Conservation (phyloP, 2,888 invertebrate species). For the Chloromyia formosa region DNA sequence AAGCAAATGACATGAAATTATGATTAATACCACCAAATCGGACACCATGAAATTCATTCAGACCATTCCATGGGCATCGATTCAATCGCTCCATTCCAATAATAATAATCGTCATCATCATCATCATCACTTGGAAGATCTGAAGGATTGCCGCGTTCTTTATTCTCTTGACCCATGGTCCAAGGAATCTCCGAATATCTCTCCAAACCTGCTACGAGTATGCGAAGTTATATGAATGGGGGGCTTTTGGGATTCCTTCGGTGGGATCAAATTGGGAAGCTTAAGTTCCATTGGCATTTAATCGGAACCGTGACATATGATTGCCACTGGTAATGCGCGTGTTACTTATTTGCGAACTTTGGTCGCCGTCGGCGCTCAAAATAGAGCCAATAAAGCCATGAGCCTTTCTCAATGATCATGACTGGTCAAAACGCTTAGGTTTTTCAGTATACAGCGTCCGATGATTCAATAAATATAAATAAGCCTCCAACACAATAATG, state of each 20-base stretch:
- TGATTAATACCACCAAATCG: constrained; percentile 35
- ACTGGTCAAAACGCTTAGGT: constrained; percentile 24
- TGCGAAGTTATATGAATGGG: neutral
- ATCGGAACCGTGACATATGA: constrained; percentile 44
- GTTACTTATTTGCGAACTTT: constrained; percentile 26
- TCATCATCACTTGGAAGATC: constrained; percentile 24
- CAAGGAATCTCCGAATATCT: neutral
- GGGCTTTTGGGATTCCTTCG: neutral
- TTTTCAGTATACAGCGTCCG: constrained; percentile 14
- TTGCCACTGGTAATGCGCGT: constrained; percentile 37
- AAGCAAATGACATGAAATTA: constrained; percentile 24
- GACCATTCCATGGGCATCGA: neutral
- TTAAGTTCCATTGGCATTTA: constrained; percentile 23
- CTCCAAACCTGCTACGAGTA: constrained; percentile 17
- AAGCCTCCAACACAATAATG: constrained; percentile 26
- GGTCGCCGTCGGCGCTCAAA: constrained; percentile 20
- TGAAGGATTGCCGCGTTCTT: constrained; percentile 13
- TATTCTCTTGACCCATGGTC: neutral
- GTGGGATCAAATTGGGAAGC: constrained; percentile 30
- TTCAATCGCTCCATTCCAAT: no score
- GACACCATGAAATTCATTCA: constrained; percentile 31
- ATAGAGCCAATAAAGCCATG: neutral
- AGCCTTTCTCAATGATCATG: neutral
- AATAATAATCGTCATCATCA: constrained; percentile 12
- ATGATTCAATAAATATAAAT: constrained; percentile 29